phyloP scores from a whole-genome alignment of 2,797 vertebrate genomes.

The Acrossocheilus wenchowensis region DNA sequence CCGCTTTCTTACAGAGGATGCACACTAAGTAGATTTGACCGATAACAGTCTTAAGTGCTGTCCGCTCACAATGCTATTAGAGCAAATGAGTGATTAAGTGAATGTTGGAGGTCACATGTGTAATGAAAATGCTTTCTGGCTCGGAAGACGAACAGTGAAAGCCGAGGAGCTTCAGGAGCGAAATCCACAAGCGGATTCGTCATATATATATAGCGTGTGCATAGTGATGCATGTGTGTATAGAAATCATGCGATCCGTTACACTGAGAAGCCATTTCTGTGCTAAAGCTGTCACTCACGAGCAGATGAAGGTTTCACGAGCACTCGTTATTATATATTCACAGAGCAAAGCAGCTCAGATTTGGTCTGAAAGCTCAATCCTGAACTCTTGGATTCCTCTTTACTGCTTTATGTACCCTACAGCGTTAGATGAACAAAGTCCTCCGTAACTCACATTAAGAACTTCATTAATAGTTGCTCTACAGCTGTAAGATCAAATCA shows the following conservation, averaged over 20 bases:
- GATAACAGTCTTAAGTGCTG: slow-evolving; percentile 78
- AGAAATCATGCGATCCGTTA: not conserved
- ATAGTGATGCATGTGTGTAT: not conserved
- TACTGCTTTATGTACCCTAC: not conserved
- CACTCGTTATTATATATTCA: not conserved
- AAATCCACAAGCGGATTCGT: not conserved
- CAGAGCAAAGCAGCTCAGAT: not conserved
- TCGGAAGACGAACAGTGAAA: slow-evolving; percentile 70
- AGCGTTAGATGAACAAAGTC: not conserved
- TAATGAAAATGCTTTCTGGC: slow-evolving; percentile 68
- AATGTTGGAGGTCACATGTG: slow-evolving; percentile 67
- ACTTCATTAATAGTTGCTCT: not conserved
- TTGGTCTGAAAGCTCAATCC: not conserved
- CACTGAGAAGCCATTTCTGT: not conserved
- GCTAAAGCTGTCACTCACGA: not conserved
- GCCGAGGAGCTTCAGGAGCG: slow-evolving; percentile 63
- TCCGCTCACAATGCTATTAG: slow-evolving; percentile 77
- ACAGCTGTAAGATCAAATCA: not conserved
- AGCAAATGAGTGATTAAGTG: slow-evolving; percentile 72
- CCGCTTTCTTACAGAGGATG: not conserved
- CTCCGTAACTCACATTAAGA: not conserved
- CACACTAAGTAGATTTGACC: slow-evolving; percentile 67
- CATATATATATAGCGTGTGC: no score
- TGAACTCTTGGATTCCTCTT: not conserved
- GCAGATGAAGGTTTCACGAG: not conserved